Evolutionary conservation across 2,113 vertebrate species (phyloP).

Genomic region (Arizona elegans): DNA sequence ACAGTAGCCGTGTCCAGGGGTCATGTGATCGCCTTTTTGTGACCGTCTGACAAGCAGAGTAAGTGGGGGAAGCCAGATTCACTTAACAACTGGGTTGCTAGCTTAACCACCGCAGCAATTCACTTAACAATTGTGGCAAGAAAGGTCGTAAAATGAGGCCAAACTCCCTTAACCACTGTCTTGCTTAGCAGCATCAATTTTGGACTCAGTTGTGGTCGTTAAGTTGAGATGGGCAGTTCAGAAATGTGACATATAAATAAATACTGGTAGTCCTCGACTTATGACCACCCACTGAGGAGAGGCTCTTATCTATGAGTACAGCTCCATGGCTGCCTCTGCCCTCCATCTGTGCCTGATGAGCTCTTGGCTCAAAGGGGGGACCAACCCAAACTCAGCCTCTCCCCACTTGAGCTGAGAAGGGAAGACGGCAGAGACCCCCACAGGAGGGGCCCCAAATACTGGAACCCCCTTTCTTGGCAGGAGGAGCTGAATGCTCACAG

Average conservation of each 20-base stretch:
- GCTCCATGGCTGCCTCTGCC: too few relatives aligned
- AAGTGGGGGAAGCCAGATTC: background rate
- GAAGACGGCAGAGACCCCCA: too few relatives aligned
- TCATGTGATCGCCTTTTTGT: background rate
- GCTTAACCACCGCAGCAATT: background rate
- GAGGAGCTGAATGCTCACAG: too few relatives aligned
- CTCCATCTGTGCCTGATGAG: too few relatives aligned
- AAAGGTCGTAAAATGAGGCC: background rate
- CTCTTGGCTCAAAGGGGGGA: too few relatives aligned
- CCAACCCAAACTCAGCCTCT: too few relatives aligned
- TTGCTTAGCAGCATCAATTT: background rate
- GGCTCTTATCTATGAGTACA: background rate
- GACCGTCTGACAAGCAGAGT: background rate
- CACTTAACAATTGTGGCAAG: background rate
- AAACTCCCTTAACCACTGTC: background rate
- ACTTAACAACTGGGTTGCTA: background rate
- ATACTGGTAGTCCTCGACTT: too few relatives aligned
- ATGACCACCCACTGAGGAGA: too few relatives aligned
- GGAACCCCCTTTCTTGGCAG: too few relatives aligned
- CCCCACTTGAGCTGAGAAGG: too few relatives aligned
- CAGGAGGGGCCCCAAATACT: too few relatives aligned
- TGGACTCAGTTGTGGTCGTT: background rate
- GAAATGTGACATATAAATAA: background rate
- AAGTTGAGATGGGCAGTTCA: background rate
- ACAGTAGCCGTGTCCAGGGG: background rate